Evolutionary conservation across 37 sponge, comb jelly and placozoan species (phyloP).

Genomic region (Oopsacas minuta): DNA sequence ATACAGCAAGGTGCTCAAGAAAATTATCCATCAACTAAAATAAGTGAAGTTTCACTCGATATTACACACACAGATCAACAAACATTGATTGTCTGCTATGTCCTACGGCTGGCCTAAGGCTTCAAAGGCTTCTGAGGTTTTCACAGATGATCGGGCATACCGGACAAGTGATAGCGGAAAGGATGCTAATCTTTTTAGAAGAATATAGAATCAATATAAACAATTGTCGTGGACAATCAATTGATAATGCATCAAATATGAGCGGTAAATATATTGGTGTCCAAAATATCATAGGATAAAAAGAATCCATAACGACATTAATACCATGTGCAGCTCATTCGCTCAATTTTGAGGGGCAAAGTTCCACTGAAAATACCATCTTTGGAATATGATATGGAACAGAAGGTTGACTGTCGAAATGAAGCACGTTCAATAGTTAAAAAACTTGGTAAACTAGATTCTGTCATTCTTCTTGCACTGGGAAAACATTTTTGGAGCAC

Average conservation of each 20-base stretch:
- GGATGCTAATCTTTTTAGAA: background rate
- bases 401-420: background rate
- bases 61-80: background rate
- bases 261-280: background rate
- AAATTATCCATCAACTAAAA: background rate
- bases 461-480: background rate
- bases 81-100: background rate
- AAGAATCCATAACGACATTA: background rate
- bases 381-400: background rate
- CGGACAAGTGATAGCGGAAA: background rate
- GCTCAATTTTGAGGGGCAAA: background rate
- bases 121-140: background rate
- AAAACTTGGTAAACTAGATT: background rate
- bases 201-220: background rate
- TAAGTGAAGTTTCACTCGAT: background rate
- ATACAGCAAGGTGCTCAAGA: background rate
- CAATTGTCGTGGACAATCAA: slow-evolving; percentile 8
- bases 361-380: background rate
- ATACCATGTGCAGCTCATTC: background rate
- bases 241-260: slow-evolving; percentile 17
- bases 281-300: background rate
- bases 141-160: background rate
- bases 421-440: background rate
- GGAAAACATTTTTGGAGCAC: background rate
- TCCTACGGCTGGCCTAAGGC: background rate